Evolutionary conservation across 2,113 vertebrate genomes (phyloP), one percentile per base, ranked within the genome.

Genomic region (Pontoporia blainvillei): DNA sequence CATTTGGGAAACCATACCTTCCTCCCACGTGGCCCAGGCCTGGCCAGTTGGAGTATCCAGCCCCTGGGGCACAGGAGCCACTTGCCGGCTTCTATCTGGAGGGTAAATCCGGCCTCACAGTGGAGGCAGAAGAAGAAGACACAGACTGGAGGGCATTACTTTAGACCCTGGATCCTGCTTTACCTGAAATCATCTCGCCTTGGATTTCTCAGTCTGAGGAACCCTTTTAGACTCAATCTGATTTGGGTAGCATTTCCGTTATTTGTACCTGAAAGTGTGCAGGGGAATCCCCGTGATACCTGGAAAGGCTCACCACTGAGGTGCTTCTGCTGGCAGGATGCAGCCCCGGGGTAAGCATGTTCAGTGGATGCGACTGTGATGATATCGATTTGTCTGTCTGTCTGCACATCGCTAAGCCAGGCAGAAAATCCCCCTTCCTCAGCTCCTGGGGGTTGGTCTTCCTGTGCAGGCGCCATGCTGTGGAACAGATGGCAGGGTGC

Each of bases 391-490:
- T 49, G 49, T 27, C 21, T 69, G 25, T 36, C 83, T 29, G 41
- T 34, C 25, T 17, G 25, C 17, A 11, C 3, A 18, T 17, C 61
- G 17, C n/a, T 23, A 41, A 36, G 15, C 61, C 8, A 12, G 75
- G 14, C 59, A 27, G 66, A 29, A 44, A 61, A 27, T 6, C 27
- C 4, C 25, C 2, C 0, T 41, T 79, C 36, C 59, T 29, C 27
- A 0, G 14, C 59, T 36, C 10, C 36, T 13, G 52, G 15, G 71
- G 31, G 13, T 8, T 0, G 13, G 4, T 8, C 75, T 23, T 62
- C 15, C 79, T 25, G 36, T 5, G n/a, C 25, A 39, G 78, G 39
- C 23, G 12, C 13, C 57, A 3, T 0, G 0, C 4, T 31, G 8
- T 25, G 3, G 36, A 17, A 59, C n/a, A 36, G 25, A 13, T 4